phyloP scores from a whole-genome alignment of 2,888 invertebrate genomes.

The Koerneria pararmatus region DNA sequence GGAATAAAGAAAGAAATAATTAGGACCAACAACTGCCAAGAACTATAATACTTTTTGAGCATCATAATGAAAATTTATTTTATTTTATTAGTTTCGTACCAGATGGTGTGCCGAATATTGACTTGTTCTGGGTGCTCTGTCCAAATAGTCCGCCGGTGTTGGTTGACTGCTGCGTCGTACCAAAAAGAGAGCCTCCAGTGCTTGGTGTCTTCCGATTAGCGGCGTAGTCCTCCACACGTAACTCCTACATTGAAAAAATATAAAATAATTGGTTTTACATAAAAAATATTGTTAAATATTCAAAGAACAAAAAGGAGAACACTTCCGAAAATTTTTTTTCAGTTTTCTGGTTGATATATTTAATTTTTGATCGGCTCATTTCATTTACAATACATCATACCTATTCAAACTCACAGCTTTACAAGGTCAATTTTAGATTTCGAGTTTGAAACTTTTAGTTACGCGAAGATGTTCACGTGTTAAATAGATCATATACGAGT shows the following conservation, averaged over 20 bases:
- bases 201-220: conserved; percentile 78
- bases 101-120: conserved; percentile 21
- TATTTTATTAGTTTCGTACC: too few species aligned
- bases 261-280: neutral
- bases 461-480: neutral
- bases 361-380: too few species aligned
- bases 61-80: too few species aligned
- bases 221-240: conserved; percentile 85
- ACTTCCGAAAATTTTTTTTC: neutral
- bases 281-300: too few species aligned
- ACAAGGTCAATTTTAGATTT: too few species aligned
- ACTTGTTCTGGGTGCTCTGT: conserved; percentile 12
- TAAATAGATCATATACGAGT: neutral
- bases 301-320: conserved; percentile 1
- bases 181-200: conserved; percentile 38
- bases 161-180: conserved; percentile 22
- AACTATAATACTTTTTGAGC: too few species aligned
- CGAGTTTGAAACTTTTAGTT: neutral
- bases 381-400: too few species aligned
- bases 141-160: conserved; percentile 56
- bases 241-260: conserved; percentile 66
- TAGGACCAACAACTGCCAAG: too few species aligned
- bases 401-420: too few species aligned
- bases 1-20: too few species aligned
- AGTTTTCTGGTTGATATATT: too few species aligned